Evolutionary conservation across 2,797 vertebrate species (phyloP).

Genomic region (Microhierax caerulescens): DNA sequence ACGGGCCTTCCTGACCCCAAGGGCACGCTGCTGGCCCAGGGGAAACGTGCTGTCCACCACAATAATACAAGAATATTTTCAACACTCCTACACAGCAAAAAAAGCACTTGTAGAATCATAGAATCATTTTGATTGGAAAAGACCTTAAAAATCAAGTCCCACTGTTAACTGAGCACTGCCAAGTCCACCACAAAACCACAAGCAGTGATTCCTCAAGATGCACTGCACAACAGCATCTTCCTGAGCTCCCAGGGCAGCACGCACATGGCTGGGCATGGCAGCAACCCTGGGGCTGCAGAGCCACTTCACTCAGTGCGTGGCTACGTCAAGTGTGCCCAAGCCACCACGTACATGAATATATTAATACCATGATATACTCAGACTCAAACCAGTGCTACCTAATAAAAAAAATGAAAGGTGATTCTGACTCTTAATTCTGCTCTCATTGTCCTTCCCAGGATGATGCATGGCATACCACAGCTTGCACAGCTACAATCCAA

Average conservation of each 20-base stretch:
- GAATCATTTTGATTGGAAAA: too few species aligned
- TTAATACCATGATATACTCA: not conserved
- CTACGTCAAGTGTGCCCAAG: too few species aligned
- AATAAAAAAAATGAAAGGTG: not conserved
- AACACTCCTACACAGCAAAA: not conserved
- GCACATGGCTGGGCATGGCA: not conserved
- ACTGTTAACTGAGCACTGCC: too few species aligned
- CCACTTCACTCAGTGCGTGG: not conserved
- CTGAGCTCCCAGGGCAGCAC: not conserved
- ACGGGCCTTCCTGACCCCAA: too few species aligned
- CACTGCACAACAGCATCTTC: not conserved
- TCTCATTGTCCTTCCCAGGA: not conserved
- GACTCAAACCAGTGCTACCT: fast-evolving
- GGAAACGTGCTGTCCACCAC: too few species aligned
- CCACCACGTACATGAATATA: not conserved
- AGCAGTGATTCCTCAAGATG: not conserved
- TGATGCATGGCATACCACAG: fast-evolving
- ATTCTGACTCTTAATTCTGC: not conserved
- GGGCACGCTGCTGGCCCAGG: too few species aligned
- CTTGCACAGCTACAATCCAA: not conserved
- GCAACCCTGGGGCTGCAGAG: not conserved
- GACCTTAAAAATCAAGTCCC: too few species aligned
- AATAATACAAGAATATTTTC: not conserved
- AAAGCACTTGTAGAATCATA: not conserved
- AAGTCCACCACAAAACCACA: too few species aligned